phyloP scores from a whole-genome alignment of 1,140 invertebrate species.

The Tetragonula clypearis region DNA sequence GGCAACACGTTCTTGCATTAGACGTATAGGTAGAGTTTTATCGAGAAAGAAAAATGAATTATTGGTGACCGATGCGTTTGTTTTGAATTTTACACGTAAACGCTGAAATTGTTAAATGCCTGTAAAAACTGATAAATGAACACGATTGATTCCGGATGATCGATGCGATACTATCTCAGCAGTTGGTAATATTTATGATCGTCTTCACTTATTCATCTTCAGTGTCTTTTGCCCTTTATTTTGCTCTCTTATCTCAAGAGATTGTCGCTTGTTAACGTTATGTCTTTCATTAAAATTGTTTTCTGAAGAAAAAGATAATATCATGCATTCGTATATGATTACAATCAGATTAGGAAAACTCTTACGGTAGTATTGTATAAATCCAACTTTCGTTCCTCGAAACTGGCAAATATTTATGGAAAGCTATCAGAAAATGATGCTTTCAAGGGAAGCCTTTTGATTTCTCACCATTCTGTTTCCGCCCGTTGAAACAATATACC shows the following conservation, averaged over 20 bases:
- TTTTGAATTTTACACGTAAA: not conserved
- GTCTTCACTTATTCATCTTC: not conserved
- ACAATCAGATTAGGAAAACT: not conserved
- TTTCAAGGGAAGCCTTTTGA: not conserved
- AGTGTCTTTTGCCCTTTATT: not conserved
- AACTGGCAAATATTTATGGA: conserved; percentile 7
- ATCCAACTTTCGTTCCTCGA: not conserved
- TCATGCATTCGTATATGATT: not conserved
- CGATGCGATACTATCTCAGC: not conserved
- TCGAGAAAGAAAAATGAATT: not conserved
- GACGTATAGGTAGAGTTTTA: not conserved
- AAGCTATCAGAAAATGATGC: conserved; percentile 9
- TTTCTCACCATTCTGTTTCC: conserved; percentile 31
- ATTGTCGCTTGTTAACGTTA: not conserved
- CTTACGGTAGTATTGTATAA: too few relatives aligned
- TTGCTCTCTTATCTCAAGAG: conserved; percentile 5
- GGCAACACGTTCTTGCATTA: not conserved
- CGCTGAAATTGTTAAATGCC: not conserved
- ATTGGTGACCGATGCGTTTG: not conserved
- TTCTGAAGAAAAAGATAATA: not conserved
- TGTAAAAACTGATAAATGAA: not conserved
- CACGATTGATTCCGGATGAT: not conserved
- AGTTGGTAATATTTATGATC: not conserved
- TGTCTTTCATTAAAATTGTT: not conserved
- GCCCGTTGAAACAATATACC: conserved; percentile 29